phyloP scores from a whole-genome alignment of 2,113 vertebrate genomes.

The Osmerus eperlanus region DNA sequence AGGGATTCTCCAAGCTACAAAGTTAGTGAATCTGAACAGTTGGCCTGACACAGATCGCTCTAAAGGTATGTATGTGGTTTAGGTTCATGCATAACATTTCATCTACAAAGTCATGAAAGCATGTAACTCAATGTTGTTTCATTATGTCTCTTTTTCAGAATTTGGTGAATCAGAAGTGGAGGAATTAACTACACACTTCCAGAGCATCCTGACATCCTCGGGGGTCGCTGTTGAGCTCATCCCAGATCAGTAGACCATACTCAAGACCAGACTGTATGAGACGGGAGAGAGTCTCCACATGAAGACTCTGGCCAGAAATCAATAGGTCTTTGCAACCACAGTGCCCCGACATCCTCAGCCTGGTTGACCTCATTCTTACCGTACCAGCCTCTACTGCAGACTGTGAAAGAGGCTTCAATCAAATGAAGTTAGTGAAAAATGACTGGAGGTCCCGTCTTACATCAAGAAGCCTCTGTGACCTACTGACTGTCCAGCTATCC shows the following conservation, averaged over 20 bases:
- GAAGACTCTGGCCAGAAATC: constrained; percentile 64
- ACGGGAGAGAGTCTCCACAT: constrained; percentile 44
- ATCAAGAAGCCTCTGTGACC: constrained; percentile 48
- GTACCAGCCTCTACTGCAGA: constrained; percentile 60
- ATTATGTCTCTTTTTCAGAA: constrained; percentile 37
- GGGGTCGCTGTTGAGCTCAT: no score
- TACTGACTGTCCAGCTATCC: constrained; percentile 63
- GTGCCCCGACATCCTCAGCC: constrained; percentile 60
- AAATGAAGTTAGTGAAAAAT: constrained; percentile 44
- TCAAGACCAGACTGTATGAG: no score
- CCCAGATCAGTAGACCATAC: no score
- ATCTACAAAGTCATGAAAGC: not conserved
- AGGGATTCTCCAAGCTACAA: not conserved
- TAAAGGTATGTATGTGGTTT: not conserved
- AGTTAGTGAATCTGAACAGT: not conserved
- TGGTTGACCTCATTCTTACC: constrained; percentile 59
- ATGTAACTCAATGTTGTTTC: constrained; percentile 4
- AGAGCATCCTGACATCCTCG: no score
- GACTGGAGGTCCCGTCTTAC: constrained; percentile 33
- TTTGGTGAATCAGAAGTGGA: constrained; percentile 65
- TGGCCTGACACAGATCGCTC: not conserved
- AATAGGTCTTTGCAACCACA: constrained; percentile 62
- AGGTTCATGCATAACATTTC: not conserved
- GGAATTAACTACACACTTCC: constrained; percentile 36
- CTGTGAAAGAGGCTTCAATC: constrained; percentile 51